Conservation (phyloP, 2,888 invertebrate genomes). For the Diploptera punctata region DNA sequence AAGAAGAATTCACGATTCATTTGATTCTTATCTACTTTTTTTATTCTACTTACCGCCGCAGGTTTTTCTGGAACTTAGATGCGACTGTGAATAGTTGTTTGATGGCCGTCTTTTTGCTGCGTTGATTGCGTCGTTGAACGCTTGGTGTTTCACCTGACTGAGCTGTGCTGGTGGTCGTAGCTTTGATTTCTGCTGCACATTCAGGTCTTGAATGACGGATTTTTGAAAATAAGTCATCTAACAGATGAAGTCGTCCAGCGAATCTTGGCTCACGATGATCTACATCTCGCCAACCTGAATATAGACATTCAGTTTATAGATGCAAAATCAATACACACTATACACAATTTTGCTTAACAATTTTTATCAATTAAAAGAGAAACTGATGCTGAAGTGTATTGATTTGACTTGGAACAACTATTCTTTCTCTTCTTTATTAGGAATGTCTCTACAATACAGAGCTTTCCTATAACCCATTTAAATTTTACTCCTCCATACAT, state of each 20-base stretch:
- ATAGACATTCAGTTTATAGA: no score
- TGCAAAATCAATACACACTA: no score
- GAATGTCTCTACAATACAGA: no score
- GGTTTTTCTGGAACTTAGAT: conserved; percentile 94
- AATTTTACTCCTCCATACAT: no score
- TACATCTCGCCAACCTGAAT: conserved; percentile 84
- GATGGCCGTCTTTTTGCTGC: conserved; percentile 87
- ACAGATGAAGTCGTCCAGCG: conserved; percentile 71
- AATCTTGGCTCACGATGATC: conserved; percentile 72
- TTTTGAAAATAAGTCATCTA: conserved; percentile 77
- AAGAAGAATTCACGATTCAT: no score
- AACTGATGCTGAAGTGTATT: no score
- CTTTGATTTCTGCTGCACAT: conserved; percentile 66
- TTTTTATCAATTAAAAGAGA: no score
- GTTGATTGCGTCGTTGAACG: conserved; percentile 71
- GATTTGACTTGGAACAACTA: no score
- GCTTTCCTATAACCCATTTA: no score
- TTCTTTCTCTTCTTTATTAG: no score
- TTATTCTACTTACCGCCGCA: conserved; percentile 79
- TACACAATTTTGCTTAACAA: no score
- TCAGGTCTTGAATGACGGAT: conserved; percentile 67
- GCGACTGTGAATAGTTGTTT: conserved; percentile 95
- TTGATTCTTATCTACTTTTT: no score
- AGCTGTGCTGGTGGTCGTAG: conserved; percentile 41
- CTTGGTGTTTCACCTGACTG: conserved; percentile 46